phyloP scores from a whole-genome alignment of 2,888 invertebrate genomes.

The Drosophila neutralis region DNA sequence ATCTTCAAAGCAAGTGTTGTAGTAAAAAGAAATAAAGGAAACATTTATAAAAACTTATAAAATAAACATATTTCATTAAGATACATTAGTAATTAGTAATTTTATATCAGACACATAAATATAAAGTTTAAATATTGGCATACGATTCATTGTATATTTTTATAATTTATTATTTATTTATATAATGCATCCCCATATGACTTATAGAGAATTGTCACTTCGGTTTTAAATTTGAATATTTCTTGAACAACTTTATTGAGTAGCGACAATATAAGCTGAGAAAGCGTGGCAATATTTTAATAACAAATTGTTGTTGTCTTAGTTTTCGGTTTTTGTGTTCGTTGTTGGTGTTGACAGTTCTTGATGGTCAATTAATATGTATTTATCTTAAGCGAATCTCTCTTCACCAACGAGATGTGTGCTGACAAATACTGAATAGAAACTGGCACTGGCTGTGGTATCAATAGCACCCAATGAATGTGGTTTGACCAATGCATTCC shows the following conservation, averaged over 20 bases:
- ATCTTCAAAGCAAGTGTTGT: not conserved
- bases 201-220: constrained; percentile 29
- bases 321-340: constrained; percentile 30
- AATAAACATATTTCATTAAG: not conserved
- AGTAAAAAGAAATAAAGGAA: not conserved
- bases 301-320: constrained; percentile 60
- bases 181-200: not conserved
- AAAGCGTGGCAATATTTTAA: constrained; percentile 77
- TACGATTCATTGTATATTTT: not conserved
- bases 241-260: constrained; percentile 47
- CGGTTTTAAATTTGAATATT: not conserved
- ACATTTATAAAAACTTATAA: not conserved
- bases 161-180: not conserved
- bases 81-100: not conserved
- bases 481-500: constrained; percentile 21
- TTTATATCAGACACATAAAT: not conserved
- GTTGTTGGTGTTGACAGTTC: constrained; percentile 60
- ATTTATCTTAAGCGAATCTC: constrained; percentile 50
- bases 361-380: constrained; percentile 69
- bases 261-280: constrained; percentile 39
- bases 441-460: constrained; percentile 38
- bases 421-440: constrained; percentile 27
- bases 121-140: not conserved
- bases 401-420: constrained; percentile 25
- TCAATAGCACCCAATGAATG: constrained; percentile 20